phyloP scores from a whole-genome alignment of 2,797 vertebrate species.

The Crocidura indochinensis region DNA sequence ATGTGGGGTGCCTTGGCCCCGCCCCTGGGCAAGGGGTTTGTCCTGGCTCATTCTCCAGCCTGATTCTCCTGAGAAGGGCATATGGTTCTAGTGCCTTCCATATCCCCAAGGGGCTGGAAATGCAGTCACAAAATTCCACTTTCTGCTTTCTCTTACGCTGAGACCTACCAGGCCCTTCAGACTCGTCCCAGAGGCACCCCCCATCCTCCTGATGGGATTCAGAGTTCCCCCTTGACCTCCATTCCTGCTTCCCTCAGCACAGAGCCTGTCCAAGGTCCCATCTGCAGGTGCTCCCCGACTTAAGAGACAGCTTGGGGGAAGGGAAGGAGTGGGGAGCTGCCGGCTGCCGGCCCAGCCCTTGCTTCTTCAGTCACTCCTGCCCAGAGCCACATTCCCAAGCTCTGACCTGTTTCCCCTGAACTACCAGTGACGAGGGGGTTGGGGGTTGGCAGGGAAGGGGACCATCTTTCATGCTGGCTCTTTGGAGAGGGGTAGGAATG shows the following conservation, averaged over 20 bases:
- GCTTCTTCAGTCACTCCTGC: neutral
- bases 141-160: neutral
- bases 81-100: no score
- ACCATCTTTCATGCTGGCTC: slow-evolving; percentile 16
- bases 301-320: neutral
- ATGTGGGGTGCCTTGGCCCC: neutral
- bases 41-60: neutral
- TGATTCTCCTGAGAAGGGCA: no score
- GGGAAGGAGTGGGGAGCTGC: neutral
- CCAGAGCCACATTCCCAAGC: slow-evolving; percentile 76
- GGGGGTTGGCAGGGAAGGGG: neutral
- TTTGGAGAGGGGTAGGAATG: slow-evolving; percentile 46
- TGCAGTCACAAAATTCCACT: neutral
- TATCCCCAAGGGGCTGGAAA: no score
- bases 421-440: neutral
- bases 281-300: neutral
- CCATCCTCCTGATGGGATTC: neutral
- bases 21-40: neutral
- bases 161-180: neutral
- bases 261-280: neutral
- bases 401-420: slow-evolving; percentile 76
- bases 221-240: neutral
- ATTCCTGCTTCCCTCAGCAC: no score
- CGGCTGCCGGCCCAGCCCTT: slow-evolving; percentile 28
- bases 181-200: neutral